These are phyloP conservation scores for Spisula solida DNA, from an alignment of 2,888 invertebrate species.

Conservation along the genomic window DNA sequence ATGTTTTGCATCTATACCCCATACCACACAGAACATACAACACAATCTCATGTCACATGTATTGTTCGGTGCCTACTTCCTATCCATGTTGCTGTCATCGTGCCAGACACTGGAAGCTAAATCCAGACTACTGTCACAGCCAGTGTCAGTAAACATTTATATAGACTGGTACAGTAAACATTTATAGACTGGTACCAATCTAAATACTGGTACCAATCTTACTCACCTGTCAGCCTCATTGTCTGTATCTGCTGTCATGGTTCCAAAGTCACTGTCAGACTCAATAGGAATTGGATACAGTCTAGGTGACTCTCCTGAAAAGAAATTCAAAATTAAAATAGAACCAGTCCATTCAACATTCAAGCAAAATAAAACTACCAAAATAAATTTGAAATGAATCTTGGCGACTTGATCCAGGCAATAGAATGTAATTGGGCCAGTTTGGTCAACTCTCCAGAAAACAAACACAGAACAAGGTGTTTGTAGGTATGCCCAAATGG, in stretches of 20 bases:
- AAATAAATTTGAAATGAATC: too few species aligned
- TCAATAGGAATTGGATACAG: slow-evolving; percentile 56
- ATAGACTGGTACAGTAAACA: background rate
- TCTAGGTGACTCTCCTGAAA: slow-evolving; percentile 19
- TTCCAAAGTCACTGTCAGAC: slow-evolving; percentile 68
- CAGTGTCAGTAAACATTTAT: slow-evolving; percentile 14
- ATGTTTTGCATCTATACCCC: background rate
- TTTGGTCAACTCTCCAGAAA: background rate
- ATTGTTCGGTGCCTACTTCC: background rate
- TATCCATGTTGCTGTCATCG: background rate
- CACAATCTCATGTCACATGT: slow-evolving; percentile 12
- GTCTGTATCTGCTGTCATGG: slow-evolving; percentile 68
- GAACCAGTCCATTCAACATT: too few species aligned
- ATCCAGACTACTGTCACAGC: background rate
- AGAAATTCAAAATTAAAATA: background rate
- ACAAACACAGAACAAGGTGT: too few species aligned
- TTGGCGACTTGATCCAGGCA: too few species aligned
- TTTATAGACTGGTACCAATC: background rate
- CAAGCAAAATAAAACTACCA: too few species aligned
- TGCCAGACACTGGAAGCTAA: slow-evolving; percentile 1
- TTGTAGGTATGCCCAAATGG: too few species aligned
- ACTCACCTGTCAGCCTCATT: slow-evolving; percentile 65
- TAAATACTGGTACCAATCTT: background rate
- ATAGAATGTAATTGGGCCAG: too few species aligned
- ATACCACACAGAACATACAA: slow-evolving; percentile 6